Percentiles rank a stretch among this genome's conserved stretches.
phyloP scores from a whole-genome alignment of 2,797 vertebrate species.

The Spinus pinus region DNA sequence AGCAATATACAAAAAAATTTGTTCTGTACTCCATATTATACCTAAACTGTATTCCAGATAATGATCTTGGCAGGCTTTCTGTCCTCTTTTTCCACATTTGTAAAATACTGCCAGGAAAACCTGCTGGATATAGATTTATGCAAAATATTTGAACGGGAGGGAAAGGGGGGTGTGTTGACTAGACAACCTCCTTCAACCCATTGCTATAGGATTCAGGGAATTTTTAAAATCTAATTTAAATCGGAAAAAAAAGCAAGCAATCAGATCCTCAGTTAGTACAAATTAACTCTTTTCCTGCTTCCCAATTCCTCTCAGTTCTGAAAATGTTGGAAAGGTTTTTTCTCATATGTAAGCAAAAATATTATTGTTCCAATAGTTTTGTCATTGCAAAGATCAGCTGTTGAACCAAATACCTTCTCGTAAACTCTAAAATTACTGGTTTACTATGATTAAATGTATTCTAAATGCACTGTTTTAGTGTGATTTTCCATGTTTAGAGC shows the following conservation, averaged over 20 bases:
- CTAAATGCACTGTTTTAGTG: background rate
- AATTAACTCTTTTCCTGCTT: background rate
- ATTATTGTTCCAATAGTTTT: background rate
- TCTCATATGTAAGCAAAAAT: background rate
- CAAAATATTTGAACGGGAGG: background rate
- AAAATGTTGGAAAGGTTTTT: background rate
- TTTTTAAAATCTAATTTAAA: background rate
- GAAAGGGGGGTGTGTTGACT: fast-evolving
- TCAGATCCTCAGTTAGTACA: background rate
- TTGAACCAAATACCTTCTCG: background rate
- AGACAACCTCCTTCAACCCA: background rate
- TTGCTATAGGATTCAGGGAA: background rate
- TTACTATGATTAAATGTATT: background rate
- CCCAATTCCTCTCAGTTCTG: background rate
- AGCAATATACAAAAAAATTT: background rate
- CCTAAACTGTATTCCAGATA: background rate
- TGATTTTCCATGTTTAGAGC: background rate
- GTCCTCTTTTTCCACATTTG: background rate
- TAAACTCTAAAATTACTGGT: background rate
- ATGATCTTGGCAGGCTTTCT: background rate
- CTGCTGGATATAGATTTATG: background rate
- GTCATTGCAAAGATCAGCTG: background rate
- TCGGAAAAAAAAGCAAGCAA: background rate
- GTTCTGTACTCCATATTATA: background rate
- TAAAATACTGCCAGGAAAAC: background rate